Conservation (phyloP, 1,140 invertebrate genomes). For the Sinonovacula constricta region DNA sequence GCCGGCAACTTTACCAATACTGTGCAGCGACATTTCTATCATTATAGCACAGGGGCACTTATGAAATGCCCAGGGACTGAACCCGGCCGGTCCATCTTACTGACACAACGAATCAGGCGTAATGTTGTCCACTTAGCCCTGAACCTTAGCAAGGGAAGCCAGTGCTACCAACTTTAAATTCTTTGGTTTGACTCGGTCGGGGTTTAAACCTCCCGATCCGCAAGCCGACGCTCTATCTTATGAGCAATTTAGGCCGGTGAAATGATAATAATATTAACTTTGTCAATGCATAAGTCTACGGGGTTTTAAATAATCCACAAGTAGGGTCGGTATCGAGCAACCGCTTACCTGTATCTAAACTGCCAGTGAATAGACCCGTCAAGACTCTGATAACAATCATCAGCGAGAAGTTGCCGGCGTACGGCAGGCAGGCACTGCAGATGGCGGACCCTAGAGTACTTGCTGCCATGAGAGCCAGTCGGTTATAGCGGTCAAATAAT, state of each 20-base stretch:
- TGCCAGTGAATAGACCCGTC: conserved; percentile 27
- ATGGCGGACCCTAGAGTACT: conserved; percentile 11
- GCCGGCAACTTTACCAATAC: too few species aligned
- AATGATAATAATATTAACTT: neutral
- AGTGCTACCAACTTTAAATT: neutral
- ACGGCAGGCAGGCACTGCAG: conserved; percentile 15
- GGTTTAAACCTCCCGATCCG: neutral
- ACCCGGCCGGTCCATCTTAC: too few species aligned
- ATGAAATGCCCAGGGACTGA: too few species aligned
- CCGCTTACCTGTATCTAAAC: conserved; percentile 30
- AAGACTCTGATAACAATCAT: conserved; percentile 27
- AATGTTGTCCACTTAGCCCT: too few species aligned
- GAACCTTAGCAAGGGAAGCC: neutral
- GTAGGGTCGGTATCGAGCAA: too few species aligned
- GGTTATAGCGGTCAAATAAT: conserved; percentile 32
- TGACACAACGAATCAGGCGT: too few species aligned
- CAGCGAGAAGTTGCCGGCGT: conserved; percentile 4
- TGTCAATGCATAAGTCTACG: neutral
- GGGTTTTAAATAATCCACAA: too few species aligned
- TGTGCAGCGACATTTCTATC: too few species aligned
- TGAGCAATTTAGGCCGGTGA: neutral
- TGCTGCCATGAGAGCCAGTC: conserved; percentile 12
- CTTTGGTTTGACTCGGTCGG: neutral
- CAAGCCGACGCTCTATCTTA: neutral
- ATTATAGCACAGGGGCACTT: too few species aligned